These are phyloP conservation scores for Cecropterus lyciades DNA, from an alignment of 1,140 invertebrate species.

Conservation along the genomic window DNA sequence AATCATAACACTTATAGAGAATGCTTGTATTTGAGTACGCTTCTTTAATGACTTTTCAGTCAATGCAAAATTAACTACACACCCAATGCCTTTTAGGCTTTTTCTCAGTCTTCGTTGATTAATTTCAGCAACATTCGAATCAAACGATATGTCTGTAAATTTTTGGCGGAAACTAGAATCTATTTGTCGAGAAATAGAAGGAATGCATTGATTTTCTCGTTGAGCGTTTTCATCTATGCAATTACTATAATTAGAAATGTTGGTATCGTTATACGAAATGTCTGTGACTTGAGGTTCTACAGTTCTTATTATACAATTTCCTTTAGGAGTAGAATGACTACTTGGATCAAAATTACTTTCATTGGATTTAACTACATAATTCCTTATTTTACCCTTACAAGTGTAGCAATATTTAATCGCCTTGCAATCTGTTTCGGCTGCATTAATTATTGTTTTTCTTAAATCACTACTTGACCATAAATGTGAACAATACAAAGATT, in stretches of 20 bases:
- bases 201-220: conserved; percentile 57
- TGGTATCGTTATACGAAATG: conserved; percentile 19
- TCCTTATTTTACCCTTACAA: conserved; percentile 76
- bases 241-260: conserved; percentile 33
- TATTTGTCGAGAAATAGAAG: conserved; percentile 77
- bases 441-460: conserved; percentile 59
- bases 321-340: conserved; percentile 77
- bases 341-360: conserved; percentile 61
- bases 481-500: conserved; percentile 65
- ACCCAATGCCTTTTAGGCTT: conserved; percentile 76
- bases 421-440: conserved; percentile 52
- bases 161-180: conserved; percentile 68
- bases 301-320: conserved; percentile 45
- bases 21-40: conserved; percentile 75
- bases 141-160: conserved; percentile 65
- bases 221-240: conserved; percentile 39
- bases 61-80: conserved; percentile 74
- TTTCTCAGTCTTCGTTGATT: conserved; percentile 70
- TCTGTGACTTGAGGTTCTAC: conserved; percentile 22
- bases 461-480: conserved; percentile 67
- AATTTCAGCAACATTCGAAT: conserved; percentile 48
- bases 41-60: conserved; percentile 74
- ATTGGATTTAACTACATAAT: conserved; percentile 68
- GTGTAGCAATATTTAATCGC: conserved; percentile 67
- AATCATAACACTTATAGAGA: conserved; percentile 81